Base-by-base conservation (phyloP, 2,113 vertebrate species). In the Mola mola region DNA sequence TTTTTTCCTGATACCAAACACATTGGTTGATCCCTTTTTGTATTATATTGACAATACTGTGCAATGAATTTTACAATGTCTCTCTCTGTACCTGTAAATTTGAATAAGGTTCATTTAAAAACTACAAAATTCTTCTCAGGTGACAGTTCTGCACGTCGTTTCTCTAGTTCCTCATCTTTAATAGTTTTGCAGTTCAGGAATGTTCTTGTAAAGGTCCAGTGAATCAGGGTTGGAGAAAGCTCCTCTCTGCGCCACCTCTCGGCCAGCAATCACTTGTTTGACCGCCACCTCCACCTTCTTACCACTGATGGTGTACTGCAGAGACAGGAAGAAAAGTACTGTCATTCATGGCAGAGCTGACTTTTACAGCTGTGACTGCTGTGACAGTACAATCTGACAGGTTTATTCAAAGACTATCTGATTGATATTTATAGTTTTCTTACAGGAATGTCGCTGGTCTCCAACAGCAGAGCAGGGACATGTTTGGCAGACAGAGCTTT, bases 221-320 rank as follows among this genome's bases (percentile, higher is more conserved):
- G 95, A 89, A 51, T 94, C 94, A 0, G 97, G 97, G 84, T 99
- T 99, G 48, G 93, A 98, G 89, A 99, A 98, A 1, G 94, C 93
- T 6, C 94, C 94, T 0, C 92, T 91, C 29, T 97, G 94, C 4
- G 89, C 83, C 46, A 98, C 95, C 5, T 94, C 88, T 48, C 92
- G 94, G 4, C 97, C 96, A 0, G 96, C 94, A 8, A 99, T 90
- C 69, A 97, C 82, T 85, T 97, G 95, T 60, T 98, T 98, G 78
- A 99, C 96, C 0, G 97, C 97, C 69, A 98, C 94, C 81, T 99
- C 97, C 66, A 98, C 96, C 66, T 99, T 99, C 84, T 99, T 99
- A 5, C 97, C 97, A 1, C 94, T 99, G 83, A 97, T 90, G 0
- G 96, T 98, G 55, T 98, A 98, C 96, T 98, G 90, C 46, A 58